These are phyloP conservation scores for Rotaria macrura DNA, from an alignment of 2,888 invertebrate genomes.

Conservation along the genomic window DNA sequence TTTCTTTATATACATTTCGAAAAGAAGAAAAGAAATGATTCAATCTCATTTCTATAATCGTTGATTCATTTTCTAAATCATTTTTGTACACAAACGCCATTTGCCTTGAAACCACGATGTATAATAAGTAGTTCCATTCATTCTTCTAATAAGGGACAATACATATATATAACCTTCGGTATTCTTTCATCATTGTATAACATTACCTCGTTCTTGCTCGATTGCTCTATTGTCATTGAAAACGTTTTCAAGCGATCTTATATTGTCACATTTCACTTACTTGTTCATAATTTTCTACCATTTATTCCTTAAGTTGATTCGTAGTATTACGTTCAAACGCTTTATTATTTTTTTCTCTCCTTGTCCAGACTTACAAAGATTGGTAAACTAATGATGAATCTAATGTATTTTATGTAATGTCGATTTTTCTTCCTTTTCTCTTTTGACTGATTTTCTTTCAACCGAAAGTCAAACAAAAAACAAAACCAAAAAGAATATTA, in stretches of 20 bases:
- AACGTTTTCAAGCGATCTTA: not conserved
- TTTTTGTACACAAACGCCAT: not conserved
- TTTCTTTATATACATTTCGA: not conserved
- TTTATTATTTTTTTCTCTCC: not conserved
- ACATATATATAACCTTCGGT: not conserved
- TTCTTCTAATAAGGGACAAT: not conserved
- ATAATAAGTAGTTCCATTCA: not conserved
- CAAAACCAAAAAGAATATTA: not conserved
- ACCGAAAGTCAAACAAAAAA: not conserved
- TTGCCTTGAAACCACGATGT: not conserved
- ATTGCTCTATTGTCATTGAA: not conserved
- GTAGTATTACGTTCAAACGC: not conserved
- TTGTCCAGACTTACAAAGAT: not conserved
- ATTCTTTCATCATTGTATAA: not conserved
- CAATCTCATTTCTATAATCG: not conserved
- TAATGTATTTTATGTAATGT: not conserved
- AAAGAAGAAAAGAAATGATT: not conserved
- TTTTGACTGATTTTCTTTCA: not conserved
- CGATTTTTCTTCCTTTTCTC: too few relatives aligned
- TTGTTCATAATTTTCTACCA: not conserved
- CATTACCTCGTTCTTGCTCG: not conserved
- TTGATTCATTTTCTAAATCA: not conserved
- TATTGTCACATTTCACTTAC: not conserved
- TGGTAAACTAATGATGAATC: not conserved
- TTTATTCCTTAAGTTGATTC: not conserved